Conservation (phyloP, 2,888 invertebrate genomes). For the Diarsia dahlii region DNA sequence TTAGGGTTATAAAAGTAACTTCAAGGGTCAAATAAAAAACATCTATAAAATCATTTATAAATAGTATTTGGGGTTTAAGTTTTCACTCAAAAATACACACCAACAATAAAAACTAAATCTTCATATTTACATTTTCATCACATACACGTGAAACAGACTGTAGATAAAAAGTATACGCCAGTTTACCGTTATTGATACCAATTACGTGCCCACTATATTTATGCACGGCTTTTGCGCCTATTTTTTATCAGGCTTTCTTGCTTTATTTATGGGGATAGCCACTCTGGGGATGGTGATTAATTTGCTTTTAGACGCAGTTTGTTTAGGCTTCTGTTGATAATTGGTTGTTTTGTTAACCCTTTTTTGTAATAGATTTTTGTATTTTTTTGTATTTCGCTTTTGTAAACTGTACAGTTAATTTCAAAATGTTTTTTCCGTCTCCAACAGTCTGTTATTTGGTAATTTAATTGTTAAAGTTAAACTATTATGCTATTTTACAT, state of each 20-base stretch:
- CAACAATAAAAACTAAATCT: too few relatives aligned
- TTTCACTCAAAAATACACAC: not conserved
- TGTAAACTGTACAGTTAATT: not conserved
- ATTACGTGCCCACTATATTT: constrained; percentile 51
- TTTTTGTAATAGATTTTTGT: not conserved
- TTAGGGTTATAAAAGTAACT: not conserved
- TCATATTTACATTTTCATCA: not conserved
- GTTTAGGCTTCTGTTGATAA: constrained; percentile 26
- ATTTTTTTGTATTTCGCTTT: too few relatives aligned
- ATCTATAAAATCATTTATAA: not conserved
- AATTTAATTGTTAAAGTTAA: not conserved
- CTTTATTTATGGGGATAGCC: constrained; percentile 30
- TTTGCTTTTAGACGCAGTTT: constrained; percentile 25
- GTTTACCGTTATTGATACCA: constrained; percentile 22
- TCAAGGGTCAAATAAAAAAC: not conserved
- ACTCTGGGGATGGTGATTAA: constrained; percentile 19
- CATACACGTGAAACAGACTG: not conserved
- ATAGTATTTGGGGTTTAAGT: not conserved
- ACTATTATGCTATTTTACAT: not conserved
- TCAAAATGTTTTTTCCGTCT: not conserved
- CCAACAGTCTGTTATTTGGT: not conserved
- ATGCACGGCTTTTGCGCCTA: constrained; percentile 23
- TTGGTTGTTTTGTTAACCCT: constrained; percentile 11
- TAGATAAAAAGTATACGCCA: constrained; percentile 23
- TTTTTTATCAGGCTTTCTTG: constrained; percentile 15